A percentile compares a stretch with the other conserved stretches of the same genome.
These are phyloP conservation scores for Sigmodon hispidus DNA, from an alignment of 2,113 vertebrate genomes.

Conservation along the genomic window DNA sequence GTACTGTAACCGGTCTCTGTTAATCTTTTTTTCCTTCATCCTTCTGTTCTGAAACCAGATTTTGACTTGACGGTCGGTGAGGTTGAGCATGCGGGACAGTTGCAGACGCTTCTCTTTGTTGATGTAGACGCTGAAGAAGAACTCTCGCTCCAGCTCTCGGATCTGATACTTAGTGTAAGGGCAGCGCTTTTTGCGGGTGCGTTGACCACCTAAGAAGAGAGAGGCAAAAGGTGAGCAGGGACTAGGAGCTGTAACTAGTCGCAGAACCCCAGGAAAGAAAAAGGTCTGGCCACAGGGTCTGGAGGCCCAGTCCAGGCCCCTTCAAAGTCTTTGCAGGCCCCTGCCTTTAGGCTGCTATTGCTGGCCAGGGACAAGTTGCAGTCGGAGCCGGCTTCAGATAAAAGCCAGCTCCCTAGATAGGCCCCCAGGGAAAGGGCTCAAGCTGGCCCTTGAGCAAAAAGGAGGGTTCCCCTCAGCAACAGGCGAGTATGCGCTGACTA, in stretches of 20 bases:
- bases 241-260: background rate
- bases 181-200: constrained; percentile 97
- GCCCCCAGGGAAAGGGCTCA: constrained; percentile 70
- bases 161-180: constrained; percentile 99
- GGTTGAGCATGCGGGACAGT: constrained; percentile 97
- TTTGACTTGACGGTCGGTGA: constrained; percentile 99
- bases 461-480: constrained; percentile 63
- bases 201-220: constrained; percentile 92
- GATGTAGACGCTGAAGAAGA: constrained; percentile 99
- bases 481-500: constrained; percentile 29
- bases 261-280: background rate
- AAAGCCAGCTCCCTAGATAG: constrained; percentile 68
- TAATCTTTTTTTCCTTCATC: constrained; percentile 99
- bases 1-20: constrained; percentile 99
- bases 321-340: background rate
- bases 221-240: constrained; percentile 52
- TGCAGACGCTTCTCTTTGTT: constrained; percentile 99
- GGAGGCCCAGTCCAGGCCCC: background rate
- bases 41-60: constrained; percentile 99
- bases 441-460: constrained; percentile 61
- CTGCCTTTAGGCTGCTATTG: constrained; percentile 6
- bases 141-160: constrained; percentile 97
- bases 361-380: background rate
- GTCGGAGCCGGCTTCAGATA: constrained; percentile 64
- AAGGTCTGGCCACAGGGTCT: background rate